Conservation (phyloP, 2,113 vertebrate species). For the Oreotrochilus melanogaster region DNA sequence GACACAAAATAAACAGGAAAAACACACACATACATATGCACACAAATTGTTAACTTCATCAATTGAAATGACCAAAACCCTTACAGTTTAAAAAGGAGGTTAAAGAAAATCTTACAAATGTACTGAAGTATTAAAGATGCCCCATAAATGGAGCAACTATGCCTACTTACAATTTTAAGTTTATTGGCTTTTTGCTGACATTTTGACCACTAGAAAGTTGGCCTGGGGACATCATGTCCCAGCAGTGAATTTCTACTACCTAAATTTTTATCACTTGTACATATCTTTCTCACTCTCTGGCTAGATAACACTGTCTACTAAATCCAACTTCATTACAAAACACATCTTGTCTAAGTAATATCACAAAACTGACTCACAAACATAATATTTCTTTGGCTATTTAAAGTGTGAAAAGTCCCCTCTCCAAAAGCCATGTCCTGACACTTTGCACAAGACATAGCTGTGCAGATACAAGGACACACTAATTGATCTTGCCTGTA, state of each 20-base stretch:
- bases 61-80: not conserved
- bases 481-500: conserved; percentile 80
- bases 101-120: not conserved
- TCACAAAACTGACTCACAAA: not conserved
- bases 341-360: not conserved
- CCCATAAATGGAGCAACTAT: not conserved
- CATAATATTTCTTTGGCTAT: not conserved
- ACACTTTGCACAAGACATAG: not conserved
- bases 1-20: not conserved
- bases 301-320: not conserved
- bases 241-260: not conserved
- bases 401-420: not conserved
- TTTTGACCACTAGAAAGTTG: not conserved
- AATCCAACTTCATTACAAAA: accelerated
- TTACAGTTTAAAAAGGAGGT: not conserved
- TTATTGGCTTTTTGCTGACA: not conserved
- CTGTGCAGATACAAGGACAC: not conserved
- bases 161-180: not conserved
- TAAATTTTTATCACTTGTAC: not conserved
- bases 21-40: not conserved
- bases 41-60: not conserved
- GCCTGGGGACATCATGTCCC: not conserved
- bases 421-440: not conserved
- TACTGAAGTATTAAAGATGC: not conserved
- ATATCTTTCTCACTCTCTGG: not conserved